A percentile compares a stretch with the other conserved stretches of the same genome.
Conservation (phyloP, 2,888 invertebrate genomes). For the Troides helena region DNA sequence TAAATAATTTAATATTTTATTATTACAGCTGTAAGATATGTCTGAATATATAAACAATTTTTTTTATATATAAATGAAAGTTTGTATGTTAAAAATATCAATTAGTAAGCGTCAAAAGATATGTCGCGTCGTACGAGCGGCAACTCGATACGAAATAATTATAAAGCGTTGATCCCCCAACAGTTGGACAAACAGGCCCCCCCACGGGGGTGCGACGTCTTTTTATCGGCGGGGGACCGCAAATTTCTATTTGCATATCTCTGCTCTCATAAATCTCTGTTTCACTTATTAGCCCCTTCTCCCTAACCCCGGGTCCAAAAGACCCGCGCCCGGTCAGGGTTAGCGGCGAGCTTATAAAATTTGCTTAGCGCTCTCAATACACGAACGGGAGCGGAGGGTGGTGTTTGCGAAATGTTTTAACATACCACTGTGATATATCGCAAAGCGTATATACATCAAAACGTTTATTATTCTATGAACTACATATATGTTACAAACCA, state of each 20-base stretch:
- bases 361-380: slow-evolving; percentile 32
- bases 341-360: slow-evolving; percentile 41
- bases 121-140: slow-evolving; percentile 22
- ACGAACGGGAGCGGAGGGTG: neutral
- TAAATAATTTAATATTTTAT: too few relatives aligned
- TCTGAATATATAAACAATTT: too few relatives aligned
- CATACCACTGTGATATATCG: too few relatives aligned
- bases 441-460: too few relatives aligned
- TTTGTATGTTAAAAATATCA: neutral
- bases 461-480: too few relatives aligned
- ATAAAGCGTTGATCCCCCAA: slow-evolving; percentile 61
- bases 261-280: slow-evolving; percentile 78
- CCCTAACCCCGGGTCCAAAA: slow-evolving; percentile 47
- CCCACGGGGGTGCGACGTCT: slow-evolving; percentile 60
- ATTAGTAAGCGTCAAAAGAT: slow-evolving; percentile 18
- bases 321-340: slow-evolving; percentile 50
- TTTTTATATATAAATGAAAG: too few relatives aligned
- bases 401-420: neutral
- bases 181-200: slow-evolving; percentile 73
- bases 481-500: too few relatives aligned
- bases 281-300: slow-evolving; percentile 76
- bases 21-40: neutral
- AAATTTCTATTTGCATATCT: slow-evolving; percentile 81
- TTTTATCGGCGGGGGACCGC: slow-evolving; percentile 77
- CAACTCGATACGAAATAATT: slow-evolving; percentile 65